A percentile compares a stretch with the other conserved stretches of the same genome.
phyloP scores from a whole-genome alignment of 2,797 vertebrate genomes.

The Hippocampus kuda region DNA sequence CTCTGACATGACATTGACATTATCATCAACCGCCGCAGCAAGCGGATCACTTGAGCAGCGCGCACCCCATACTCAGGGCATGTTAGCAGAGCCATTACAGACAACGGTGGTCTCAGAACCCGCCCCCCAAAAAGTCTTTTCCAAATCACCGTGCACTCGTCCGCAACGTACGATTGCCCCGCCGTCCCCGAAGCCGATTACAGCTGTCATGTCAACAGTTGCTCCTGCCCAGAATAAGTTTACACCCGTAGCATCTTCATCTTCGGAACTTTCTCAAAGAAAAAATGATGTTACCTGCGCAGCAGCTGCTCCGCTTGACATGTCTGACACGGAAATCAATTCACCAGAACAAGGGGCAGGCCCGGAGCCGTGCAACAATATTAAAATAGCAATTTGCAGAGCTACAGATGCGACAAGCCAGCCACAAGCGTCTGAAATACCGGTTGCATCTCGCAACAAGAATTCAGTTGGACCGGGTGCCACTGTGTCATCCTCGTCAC shows the following conservation, averaged over 20 bases:
- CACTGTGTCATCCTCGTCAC: neutral
- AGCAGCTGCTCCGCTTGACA: neutral
- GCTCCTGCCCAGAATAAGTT: constrained; percentile 5
- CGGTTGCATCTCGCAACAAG: neutral
- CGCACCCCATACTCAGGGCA: neutral
- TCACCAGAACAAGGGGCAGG: neutral
- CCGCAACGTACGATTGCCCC: neutral
- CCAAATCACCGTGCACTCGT: neutral
- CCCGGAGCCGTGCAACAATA: constrained; percentile 7
- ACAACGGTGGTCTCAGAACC: neutral
- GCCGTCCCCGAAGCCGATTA: constrained; percentile 2
- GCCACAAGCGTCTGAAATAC: neutral
- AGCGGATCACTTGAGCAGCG: neutral
- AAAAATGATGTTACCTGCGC: neutral
- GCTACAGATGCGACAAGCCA: constrained; percentile 3
- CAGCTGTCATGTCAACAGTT: constrained; percentile 12
- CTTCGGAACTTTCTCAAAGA: constrained; percentile 9
- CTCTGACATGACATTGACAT: too few relatives aligned
- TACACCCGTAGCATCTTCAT: neutral
- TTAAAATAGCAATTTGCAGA: constrained; percentile 29
- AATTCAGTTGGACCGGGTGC: neutral
- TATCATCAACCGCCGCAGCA: neutral
- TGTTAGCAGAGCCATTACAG: neutral
- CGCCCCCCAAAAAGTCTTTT: constrained; percentile 23
- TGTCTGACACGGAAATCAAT: neutral